Evolutionary conservation across 2,888 invertebrate species (phyloP).

Genomic region (Cabera pusaria): DNA sequence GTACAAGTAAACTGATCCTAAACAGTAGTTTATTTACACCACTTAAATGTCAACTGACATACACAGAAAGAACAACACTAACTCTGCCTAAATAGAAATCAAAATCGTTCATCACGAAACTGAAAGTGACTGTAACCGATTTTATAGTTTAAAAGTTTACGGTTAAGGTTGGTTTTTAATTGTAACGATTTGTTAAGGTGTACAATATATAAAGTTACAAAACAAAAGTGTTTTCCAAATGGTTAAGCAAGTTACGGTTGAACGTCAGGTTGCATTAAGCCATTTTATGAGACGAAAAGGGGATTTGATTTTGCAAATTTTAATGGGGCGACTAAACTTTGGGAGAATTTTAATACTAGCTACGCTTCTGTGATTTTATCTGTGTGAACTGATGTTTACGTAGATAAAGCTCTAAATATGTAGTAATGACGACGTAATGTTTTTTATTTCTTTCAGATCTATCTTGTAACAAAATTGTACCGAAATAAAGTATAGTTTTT

Average conservation of each 20-base stretch:
- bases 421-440: no score
- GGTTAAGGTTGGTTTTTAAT: slow-evolving; percentile 40
- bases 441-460: no score
- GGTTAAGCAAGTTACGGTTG: slow-evolving; percentile 70
- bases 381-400: no score
- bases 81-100: not conserved
- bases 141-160: no score
- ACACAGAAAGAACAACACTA: slow-evolving; percentile 42
- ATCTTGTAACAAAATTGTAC: no score
- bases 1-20: slow-evolving; percentile 71
- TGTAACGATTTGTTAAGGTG: slow-evolving; percentile 30
- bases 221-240: slow-evolving; percentile 71
- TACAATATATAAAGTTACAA: slow-evolving; percentile 65
- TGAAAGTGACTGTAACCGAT: no score
- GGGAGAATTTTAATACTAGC: no score
- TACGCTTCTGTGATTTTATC: no score
- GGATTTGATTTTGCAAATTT: slow-evolving; percentile 41
- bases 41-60: slow-evolving; percentile 36
- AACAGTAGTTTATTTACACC: slow-evolving; percentile 70
- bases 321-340: no score
- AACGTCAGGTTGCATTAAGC: slow-evolving; percentile 64
- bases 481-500: no score
- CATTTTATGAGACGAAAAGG: slow-evolving; percentile 50
- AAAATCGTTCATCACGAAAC: slow-evolving; percentile 27
- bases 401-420: no score